Evolutionary conservation across 2,888 invertebrate species (phyloP).

Genomic region (Agrypnus murinus): DNA sequence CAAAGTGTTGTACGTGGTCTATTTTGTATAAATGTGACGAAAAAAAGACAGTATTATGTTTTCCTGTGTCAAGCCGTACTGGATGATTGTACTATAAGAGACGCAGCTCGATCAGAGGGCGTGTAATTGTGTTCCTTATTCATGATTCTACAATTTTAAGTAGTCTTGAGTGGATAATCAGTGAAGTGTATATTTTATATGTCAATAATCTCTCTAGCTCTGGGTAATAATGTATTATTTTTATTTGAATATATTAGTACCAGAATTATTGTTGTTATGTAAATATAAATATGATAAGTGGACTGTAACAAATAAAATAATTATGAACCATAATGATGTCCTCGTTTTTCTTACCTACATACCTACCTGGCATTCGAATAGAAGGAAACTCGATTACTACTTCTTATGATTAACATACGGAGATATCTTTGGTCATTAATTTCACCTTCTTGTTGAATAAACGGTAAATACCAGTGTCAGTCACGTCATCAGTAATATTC

Average conservation of each 20-base stretch:
- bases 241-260: constrained; percentile 47
- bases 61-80: constrained; percentile 31
- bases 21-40: constrained; percentile 58
- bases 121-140: constrained; percentile 48
- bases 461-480: constrained; percentile 30
- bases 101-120: constrained; percentile 29
- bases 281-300: constrained; percentile 66
- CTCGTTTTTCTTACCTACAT: constrained; percentile 29
- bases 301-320: constrained; percentile 65
- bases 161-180: constrained; percentile 43
- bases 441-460: constrained; percentile 24
- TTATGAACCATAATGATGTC: constrained; percentile 12
- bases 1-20: constrained; percentile 56
- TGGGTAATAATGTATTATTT: constrained; percentile 47
- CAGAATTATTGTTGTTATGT: constrained; percentile 69
- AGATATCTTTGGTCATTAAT: constrained; percentile 21
- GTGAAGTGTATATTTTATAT: constrained; percentile 49
- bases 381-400: constrained; percentile 19
- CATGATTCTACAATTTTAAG: constrained; percentile 33
- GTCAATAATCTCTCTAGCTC: constrained; percentile 34
- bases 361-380: constrained; percentile 17
- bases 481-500: constrained; percentile 25
- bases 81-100: constrained; percentile 20
- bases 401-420: constrained; percentile 12
- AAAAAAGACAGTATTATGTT: constrained; percentile 58